Base-by-base conservation (phyloP, 2,888 invertebrate species). In the Euphydryas editha region DNA sequence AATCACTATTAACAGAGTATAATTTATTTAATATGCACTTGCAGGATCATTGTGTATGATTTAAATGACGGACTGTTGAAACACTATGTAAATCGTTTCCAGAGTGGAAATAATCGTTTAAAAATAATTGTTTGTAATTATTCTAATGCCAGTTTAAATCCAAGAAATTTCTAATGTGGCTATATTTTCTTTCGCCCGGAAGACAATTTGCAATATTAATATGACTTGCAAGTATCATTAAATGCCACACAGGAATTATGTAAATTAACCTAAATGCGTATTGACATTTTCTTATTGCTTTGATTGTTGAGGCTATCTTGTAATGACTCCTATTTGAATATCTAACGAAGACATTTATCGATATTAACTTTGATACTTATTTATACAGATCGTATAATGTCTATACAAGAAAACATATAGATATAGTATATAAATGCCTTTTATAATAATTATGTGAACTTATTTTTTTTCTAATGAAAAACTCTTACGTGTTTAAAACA, bases 11-110 rank as follows among this genome's bases (percentile, higher is more conserved):
- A 89, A 81, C 86, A 78, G 77, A 87, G 84, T 87, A 85, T 88
- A 86, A 89, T 89, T 90, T 90, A 87, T 90, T 90, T 90, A 87
- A 88, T 89, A 87, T 85, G 82, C 79, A 88, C 85, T 88, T 83
- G 85, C 84, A 83, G 81, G 82, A 74, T 76, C 76, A 76, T 78
- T 68, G 66, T 46, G 58, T n/a, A 61, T 30, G 20, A 47, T 56
- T 46, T 55, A 72, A 72, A 73, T 61, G 70, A 65, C 24, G 73
- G 55, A 59, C 17, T 39, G n/a, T 47, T 59, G 51, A 44, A 55
- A 46, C 30, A 67, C 61, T 49, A 46, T 54, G 46, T 39, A 44
- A 62, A 54, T 54, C 30, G 36, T 20, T 47, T 47, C n/a, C 8
- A 47, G 8, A 6, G 18, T 47, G 20, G 15, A 54, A 54, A 3